Base-by-base conservation (phyloP, 2,113 vertebrate species). In the Eolophus roseicapilla region DNA sequence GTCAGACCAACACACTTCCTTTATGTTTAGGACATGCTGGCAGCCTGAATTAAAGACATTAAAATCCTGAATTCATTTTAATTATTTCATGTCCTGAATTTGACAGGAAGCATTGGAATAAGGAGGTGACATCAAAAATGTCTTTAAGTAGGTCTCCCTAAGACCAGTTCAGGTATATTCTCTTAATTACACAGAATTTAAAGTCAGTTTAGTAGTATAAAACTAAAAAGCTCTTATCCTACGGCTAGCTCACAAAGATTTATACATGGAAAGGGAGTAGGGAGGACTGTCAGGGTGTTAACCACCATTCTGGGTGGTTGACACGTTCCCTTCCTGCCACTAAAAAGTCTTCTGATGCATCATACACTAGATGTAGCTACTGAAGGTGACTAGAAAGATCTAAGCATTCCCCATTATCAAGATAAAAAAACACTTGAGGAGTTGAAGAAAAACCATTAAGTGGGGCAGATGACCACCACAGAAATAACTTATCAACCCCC, bases 311-410 rank as follows among this genome's bases (percentile, higher is more conserved):
- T 65, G 27, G 7, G 33, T 77, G 43, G n/a, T 44, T 44, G 41
- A 21, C 49, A 8, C 2, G 5, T 67, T 65, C 29, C 25, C 13
- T 77, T 69, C 10, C 47, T 70, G 47, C 11, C 62, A 41, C 16
- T 31, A 33, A 27, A 64, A 17, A 47, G 23, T 43, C 43, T 23
- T 77, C 23, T 75, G 13, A 18, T 68, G 19, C 17, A 21, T 52
- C 28, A 11, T 4, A 0, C 33, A 19, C n/a, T 37, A 5, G 2
- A 3, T 23, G 6, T 21, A n/a, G 13, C 13, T 33, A 4, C 46
- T 71, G 52, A 76, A 68, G 23, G 7, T 10, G 41, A 25, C 46
- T 64, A n/a, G 20, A 43, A 82, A n/a, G 10, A 17, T 27, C 59
- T 41, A 64, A 43, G 25, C 23, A 20, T 69, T 79, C 17, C 28